Conservation (phyloP, 2,797 vertebrate genomes). For the Mallotus villosus region DNA sequence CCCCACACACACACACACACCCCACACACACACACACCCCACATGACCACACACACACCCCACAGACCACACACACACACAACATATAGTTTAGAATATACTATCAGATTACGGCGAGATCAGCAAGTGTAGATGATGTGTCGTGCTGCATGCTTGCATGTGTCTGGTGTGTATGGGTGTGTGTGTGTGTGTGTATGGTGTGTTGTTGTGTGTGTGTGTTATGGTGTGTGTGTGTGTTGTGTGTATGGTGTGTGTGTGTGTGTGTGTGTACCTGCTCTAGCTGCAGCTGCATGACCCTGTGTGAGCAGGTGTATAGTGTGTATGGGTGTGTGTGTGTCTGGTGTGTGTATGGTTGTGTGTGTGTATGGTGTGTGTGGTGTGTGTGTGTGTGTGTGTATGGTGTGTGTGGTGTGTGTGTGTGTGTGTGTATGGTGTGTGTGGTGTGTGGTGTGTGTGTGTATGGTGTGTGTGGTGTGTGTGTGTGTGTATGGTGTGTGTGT, state of each 20-base stretch:
- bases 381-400: neutral
- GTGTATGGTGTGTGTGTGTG: neutral
- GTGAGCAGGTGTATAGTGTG: neutral
- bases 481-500: constrained; percentile 22
- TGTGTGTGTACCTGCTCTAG: too few species aligned
- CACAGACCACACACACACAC: neutral
- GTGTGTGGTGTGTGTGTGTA: constrained; percentile 1
- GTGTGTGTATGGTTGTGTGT: neutral
- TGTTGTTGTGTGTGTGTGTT: neutral
- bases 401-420: constrained; percentile 5
- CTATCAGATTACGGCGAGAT: neutral
- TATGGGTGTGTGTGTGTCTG: too few species aligned
- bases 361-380: neutral
- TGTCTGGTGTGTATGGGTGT: neutral
- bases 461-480: constrained; percentile 2
- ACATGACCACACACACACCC: constrained; percentile 30
- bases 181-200: neutral
- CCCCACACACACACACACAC: constrained; percentile 27
- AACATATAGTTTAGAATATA: constrained; percentile 3
- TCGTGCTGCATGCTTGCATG: neutral
- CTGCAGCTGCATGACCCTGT: too few species aligned
- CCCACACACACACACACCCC: neutral
- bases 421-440: neutral
- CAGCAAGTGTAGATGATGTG: neutral
- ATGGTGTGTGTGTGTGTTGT: neutral